Evolutionary conservation across 2,797 vertebrate genomes (phyloP), one percentile per base, ranked within the genome.

Genomic region (Carcharodon carcharias): DNA sequence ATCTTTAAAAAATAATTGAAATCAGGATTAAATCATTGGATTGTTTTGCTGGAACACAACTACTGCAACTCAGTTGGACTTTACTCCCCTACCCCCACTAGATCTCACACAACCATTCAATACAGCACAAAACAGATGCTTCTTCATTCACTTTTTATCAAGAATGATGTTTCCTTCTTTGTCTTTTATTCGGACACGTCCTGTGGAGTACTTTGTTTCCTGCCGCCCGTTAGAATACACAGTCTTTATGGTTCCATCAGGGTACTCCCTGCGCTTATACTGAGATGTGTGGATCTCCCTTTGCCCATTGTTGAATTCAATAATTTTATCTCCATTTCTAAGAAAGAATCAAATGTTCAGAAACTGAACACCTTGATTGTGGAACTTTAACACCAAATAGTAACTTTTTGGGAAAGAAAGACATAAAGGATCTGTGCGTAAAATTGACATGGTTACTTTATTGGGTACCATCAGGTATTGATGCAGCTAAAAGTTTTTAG

Each of bases 261-360:
- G 98, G 96, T 98, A 98, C 58, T 98, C 98, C 56, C 97, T 97
- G 91, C 97, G 97, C 96, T 97, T 98, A 96, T 98, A 98, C 73
- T 97, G 97, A 0, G 96, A 96, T 0, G 98, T 98, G 96, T 98
- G 98, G 96, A 97, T 97, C 96, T 98, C 98, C 93, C 96, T 98
- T 96, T 98, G 98, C 16, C 98, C 98, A 0, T 97, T 98, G 96
- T 96, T 97, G 97, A 98, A 98, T 56, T 97, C 35, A 16, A 98
- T 97, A 6, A 65, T 97, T 97, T 98, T 98, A 96, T 98, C 97
- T 56, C 98, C 97, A 0, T 97, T 98, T 97, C 98, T 98, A 97
- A 65, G 96, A 96, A 96, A 96, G 18, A 85, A 91, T 9, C 56
- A 89, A 67, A 96, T 28, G 7, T 96, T 65, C 82, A 91, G n/a